Conservation (phyloP, 2,113 vertebrate species). For the Campylomormyrus numenius region DNA sequence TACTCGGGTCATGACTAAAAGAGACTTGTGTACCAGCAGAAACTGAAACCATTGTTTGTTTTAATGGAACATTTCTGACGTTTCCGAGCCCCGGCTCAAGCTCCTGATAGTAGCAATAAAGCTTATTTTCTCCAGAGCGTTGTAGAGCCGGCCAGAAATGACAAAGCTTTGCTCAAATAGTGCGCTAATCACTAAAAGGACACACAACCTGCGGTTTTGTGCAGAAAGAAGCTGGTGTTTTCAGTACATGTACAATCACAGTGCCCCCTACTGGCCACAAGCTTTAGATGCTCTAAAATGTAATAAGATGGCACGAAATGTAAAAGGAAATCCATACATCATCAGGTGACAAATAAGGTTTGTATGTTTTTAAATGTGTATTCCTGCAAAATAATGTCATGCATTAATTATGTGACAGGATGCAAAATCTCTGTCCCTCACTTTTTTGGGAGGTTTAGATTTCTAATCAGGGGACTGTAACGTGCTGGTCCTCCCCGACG, state of each 20-base stretch:
- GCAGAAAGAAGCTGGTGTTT: not conserved
- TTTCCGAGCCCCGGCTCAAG: not conserved
- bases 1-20: not conserved
- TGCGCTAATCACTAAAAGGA: conserved; percentile 1
- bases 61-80: conserved; percentile 13
- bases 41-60: not conserved
- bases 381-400: not conserved
- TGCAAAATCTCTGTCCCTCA: not conserved
- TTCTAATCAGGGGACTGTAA: not conserved
- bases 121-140: conserved; percentile 14
- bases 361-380: not conserved
- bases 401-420: not conserved
- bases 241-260: not conserved
- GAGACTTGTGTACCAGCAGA: not conserved
- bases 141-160: not conserved
- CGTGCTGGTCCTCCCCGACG: not conserved
- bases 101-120: not conserved
- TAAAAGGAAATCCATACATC: not conserved
- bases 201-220: not conserved
- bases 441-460: not conserved
- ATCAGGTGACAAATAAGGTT: not conserved
- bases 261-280: conserved; percentile 13
- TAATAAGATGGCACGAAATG: not conserved
- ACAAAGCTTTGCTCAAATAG: conserved; percentile 16
- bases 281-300: not conserved